Evolutionary conservation across 1,140 invertebrate genomes (phyloP).

Genomic region (Thaumetopoea pityocampa): DNA sequence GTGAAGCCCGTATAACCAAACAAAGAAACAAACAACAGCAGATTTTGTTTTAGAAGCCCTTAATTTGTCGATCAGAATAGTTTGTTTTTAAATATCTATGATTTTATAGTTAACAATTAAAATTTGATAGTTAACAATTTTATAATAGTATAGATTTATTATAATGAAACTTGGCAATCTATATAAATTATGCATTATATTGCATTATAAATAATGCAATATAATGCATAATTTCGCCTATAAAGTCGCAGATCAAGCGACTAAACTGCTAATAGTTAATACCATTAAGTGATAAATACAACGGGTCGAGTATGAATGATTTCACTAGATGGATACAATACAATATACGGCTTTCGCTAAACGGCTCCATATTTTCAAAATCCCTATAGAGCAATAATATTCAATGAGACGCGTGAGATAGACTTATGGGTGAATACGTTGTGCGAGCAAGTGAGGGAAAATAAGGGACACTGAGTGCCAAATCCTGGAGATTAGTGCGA

Average conservation of each 20-base stretch:
- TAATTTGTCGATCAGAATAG: no score
- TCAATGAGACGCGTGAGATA: conserved; percentile 67
- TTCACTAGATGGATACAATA: conserved; percentile 71
- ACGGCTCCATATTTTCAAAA: conserved; percentile 76
- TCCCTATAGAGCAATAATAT: conserved; percentile 77
- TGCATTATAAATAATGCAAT: conserved; percentile 3
- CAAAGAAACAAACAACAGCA: background rate
- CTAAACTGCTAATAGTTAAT: conserved; percentile 71
- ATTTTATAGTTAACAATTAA: no score
- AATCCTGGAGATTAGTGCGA: conserved; percentile 72
- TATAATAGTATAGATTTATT: no score
- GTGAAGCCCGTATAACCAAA: background rate
- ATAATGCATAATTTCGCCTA: conserved; percentile 27
- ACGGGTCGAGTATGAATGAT: conserved; percentile 70
- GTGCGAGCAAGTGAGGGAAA: conserved; percentile 37
- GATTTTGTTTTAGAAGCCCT: background rate
- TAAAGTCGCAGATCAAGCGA: conserved; percentile 67
- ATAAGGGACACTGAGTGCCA: conserved; percentile 61
- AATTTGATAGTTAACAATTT: no score
- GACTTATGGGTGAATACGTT: conserved; percentile 35
- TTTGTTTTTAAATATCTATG: no score
- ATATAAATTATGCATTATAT: background rate
- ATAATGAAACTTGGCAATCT: background rate
- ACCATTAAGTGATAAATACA: conserved; percentile 75
- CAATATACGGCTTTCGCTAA: conserved; percentile 73